Evolutionary conservation across 2,888 invertebrate species (phyloP), one percentile per base, ranked within the genome.

Genomic region (Drosophila robusta): DNA sequence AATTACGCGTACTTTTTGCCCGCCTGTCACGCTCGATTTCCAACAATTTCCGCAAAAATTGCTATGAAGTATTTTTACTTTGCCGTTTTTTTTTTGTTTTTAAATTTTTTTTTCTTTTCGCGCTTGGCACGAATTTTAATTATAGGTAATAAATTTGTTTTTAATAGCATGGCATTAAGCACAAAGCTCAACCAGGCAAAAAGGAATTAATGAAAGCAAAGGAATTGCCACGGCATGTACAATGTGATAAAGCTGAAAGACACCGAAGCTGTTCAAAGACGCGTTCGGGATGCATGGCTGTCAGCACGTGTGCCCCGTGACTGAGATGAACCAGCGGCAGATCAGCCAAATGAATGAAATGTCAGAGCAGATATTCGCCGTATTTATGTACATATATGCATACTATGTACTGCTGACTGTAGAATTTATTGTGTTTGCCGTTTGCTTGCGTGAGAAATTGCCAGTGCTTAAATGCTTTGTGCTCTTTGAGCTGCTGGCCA

Each of bases 81-180:
- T 36, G 36, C 22, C 14, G 9, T 9, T 26, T 18, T 63, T 29
- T 57, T 44, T 32, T 26, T 18, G n/a, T 41, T 39, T 18, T 39
- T 14, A 6, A 11, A 8, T n/a, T 45, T 24, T n/a, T 45, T 24
- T 24, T 42, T 44, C 45, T 39, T 44, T 45, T 45, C 42, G 12
- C 29, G 56, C 50, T 41, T 51, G 64, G 50, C 70, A 70, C 62
- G 66, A 72, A 69, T 68, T 83, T 85, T 83, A 83, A 83, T 84
- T 81, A 72, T 64, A 64, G 86, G 73, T 71, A 54, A 84, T 84
- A 86, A 86, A 84, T 85, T 80, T 78, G 69, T 58, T 70, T 81
- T 74, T 80, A 80, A 83, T 81, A 70, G 80, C 70, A 16, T 36
- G 67, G 65, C 63, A 76, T 76, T 70, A 70, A 76, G 67, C 50